phyloP scores from a whole-genome alignment of 2,888 invertebrate genomes.

The Lingula anatina region DNA sequence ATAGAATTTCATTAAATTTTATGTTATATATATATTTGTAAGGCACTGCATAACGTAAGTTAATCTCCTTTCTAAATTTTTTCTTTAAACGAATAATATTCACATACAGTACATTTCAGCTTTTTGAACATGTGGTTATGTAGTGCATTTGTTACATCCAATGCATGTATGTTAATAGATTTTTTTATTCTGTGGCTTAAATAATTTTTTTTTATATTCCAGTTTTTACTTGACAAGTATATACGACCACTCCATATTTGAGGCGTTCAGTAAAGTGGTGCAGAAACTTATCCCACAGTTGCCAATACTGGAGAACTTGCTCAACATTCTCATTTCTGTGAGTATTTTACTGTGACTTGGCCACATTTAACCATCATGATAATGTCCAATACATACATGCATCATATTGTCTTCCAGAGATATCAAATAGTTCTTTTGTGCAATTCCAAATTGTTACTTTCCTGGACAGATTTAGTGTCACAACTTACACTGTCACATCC shows the following conservation, averaged over 20 bases:
- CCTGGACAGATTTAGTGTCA: slow-evolving; percentile 98
- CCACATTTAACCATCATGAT: too few relatives aligned
- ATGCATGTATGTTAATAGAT: too few relatives aligned
- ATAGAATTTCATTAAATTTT: background rate
- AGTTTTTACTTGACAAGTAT: slow-evolving; percentile 94
- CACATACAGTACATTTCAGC: too few relatives aligned
- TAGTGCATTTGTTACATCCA: too few relatives aligned
- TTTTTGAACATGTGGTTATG: too few relatives aligned
- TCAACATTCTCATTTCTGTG: slow-evolving; percentile 96
- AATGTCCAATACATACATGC: too few relatives aligned
- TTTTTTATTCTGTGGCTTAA: background rate
- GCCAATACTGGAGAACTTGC: slow-evolving; percentile 91
- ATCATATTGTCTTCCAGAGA: slow-evolving; percentile 65
- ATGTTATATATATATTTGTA: background rate
- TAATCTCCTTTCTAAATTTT: too few relatives aligned
- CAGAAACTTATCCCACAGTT: slow-evolving; percentile 97
- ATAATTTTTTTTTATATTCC: slow-evolving; percentile 15
- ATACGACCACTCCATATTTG: slow-evolving; percentile 99
- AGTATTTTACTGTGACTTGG: too few relatives aligned
- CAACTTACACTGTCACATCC: too few relatives aligned
- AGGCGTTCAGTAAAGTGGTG: slow-evolving; percentile 99
- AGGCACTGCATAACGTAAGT: too few relatives aligned
- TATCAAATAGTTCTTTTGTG: slow-evolving; percentile 94
- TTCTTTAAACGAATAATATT: too few relatives aligned
- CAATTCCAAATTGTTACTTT: slow-evolving; percentile 99